These are phyloP conservation scores for Caenorhabditis afra DNA, from an alignment of 2,888 invertebrate genomes.

Conservation along the genomic window DNA sequence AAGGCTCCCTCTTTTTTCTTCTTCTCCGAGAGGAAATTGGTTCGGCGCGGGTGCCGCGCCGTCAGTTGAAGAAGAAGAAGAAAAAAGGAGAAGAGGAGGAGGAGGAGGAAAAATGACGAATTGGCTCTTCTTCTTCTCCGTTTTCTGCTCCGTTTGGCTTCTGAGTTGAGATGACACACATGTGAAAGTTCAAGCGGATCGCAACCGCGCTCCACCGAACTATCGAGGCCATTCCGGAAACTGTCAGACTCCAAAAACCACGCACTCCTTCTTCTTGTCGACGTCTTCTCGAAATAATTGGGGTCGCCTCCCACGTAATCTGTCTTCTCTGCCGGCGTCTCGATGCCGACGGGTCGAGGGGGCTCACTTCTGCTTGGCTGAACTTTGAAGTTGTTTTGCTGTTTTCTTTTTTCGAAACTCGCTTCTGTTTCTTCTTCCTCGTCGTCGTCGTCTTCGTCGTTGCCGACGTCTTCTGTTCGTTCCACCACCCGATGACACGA, in stretches of 20 bases:
- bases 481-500: no score
- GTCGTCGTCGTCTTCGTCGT: no score
- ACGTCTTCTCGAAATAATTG: background rate
- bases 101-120: conserved; percentile 36
- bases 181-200: no score
- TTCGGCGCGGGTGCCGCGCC: background rate
- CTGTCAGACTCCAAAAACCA: conserved; percentile 21
- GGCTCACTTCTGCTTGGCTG: conserved; percentile 5
- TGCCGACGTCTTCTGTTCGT: no score
- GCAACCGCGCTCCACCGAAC: background rate
- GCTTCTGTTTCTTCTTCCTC: background rate
- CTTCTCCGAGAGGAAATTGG: conserved; percentile 11
- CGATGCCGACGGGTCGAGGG: no score
- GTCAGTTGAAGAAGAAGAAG: conserved; percentile 10
- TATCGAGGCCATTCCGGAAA: conserved; percentile 13
- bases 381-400: conserved; percentile 9
- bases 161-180: no score
- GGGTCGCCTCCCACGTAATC: conserved; percentile 10
- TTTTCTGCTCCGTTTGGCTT: no score
- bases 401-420: conserved; percentile 2
- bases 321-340: background rate
- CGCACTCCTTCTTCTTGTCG: background rate
- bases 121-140: conserved; percentile 9
- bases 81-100: conserved; percentile 4
- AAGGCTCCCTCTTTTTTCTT: conserved; percentile 7